Conservation (phyloP, 2,113 vertebrate species). For the Podarcis cretensis region DNA sequence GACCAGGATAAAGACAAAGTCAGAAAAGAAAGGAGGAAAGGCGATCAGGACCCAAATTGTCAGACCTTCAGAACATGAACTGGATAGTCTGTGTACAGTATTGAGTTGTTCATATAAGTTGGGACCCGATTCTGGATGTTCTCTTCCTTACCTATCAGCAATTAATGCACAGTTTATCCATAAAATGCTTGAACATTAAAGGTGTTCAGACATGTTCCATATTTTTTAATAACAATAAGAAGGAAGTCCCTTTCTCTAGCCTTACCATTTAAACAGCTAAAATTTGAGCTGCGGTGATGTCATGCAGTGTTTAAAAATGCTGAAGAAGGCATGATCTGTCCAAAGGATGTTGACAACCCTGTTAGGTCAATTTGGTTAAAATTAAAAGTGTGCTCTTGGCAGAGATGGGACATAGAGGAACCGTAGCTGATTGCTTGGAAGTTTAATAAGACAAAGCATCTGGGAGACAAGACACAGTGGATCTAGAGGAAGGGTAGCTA, state of each 20-base stretch:
- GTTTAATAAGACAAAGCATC: not conserved
- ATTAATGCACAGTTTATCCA: not conserved
- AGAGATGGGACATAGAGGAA: not conserved
- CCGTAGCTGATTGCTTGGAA: not conserved
- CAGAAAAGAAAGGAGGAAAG: not conserved
- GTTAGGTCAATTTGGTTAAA: not conserved
- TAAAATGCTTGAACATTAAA: not conserved
- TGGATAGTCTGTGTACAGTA: not conserved
- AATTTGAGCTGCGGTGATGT: not conserved
- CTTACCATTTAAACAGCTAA: not conserved
- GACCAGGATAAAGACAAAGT: not conserved
- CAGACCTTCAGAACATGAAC: not conserved
- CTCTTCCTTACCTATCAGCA: not conserved
- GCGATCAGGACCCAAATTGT: not conserved
- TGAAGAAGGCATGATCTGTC: not conserved
- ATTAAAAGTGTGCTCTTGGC: not conserved
- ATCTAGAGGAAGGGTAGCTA: too few relatives aligned
- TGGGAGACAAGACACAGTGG: not conserved
- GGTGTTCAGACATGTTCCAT: not conserved
- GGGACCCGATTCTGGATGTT: not conserved
- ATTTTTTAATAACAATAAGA: not conserved
- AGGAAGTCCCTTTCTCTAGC: not conserved
- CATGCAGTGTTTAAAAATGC: not conserved
- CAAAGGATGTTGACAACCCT: not conserved
- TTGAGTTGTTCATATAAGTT: not conserved